Conservation (phyloP, 2,113 vertebrate species). For the Saccopteryx bilineata region DNA sequence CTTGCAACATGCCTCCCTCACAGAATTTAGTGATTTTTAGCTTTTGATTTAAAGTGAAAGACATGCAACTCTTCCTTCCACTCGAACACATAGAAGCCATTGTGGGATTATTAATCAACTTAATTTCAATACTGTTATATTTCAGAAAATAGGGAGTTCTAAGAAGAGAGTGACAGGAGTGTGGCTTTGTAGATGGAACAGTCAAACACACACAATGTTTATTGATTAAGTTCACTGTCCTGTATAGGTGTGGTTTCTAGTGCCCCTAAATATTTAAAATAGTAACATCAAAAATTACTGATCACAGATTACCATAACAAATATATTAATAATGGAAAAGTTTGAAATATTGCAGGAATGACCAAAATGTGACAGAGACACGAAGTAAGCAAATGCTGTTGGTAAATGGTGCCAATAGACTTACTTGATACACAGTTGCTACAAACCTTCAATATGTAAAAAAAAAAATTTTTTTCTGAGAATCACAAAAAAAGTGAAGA, state of each 20-base stretch:
- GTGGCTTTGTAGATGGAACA: not conserved
- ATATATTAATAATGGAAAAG: not conserved
- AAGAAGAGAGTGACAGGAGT: not conserved
- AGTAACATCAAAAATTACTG: not conserved
- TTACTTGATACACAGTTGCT: not conserved
- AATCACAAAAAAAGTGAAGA: not conserved
- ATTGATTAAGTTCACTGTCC: not conserved
- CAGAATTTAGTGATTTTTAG: not conserved
- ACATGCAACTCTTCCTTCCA: not conserved
- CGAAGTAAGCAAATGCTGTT: not conserved
- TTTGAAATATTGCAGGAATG: not conserved
- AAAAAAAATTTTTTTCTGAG: not conserved
- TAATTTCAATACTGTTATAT: not conserved
- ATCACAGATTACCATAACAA: not conserved
- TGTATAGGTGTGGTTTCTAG: not conserved
- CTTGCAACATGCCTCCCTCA: not conserved
- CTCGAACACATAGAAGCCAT: not conserved
- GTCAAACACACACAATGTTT: not conserved
- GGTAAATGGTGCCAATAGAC: not conserved
- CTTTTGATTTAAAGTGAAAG: not conserved
- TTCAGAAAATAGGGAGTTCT: not conserved
- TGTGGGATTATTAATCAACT: not conserved
- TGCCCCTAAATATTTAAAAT: not conserved
- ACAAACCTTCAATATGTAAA: not conserved
- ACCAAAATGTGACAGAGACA: not conserved